Evolutionary conservation across 2,797 vertebrate genomes (phyloP), one percentile per base, ranked within the genome.

Genomic region (Labroides dimidiatus): DNA sequence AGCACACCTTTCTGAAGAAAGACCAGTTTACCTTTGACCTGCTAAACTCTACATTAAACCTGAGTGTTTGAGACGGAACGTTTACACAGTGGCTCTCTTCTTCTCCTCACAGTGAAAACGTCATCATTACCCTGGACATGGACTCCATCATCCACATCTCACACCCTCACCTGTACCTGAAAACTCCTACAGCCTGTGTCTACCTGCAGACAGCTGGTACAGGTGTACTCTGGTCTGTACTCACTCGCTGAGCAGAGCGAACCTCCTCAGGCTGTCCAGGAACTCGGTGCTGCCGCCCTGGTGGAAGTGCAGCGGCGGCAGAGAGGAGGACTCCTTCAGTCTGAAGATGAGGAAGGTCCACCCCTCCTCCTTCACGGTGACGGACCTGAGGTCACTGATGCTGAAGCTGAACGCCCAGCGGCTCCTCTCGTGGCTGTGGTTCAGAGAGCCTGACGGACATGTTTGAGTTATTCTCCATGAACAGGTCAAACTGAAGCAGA

Each of bases 261-360:
- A 95, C 85, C 95, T 97, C 90, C 94, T 92, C 85, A 99, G 94
- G 83, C 89, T 92, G 78, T 97, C 95, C 89, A 98, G 93, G 80
- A 99, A 94, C 48, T 90, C 81, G 39, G 84, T 91, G 90, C 95
- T 96, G 72, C 97, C 96, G 61, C 97, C 96, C 64, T 94, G 96
- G 91, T 99, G 96, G 88, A 99, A 98, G 87, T 98, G 96, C 75
- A 99, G 93, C 56, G 95, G 86, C 42, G 97, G 96, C 64, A 96
- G 83, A 13, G 90, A 80, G 33, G 80, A 69, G 13, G 95, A 89
- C 81, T 97, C 96, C 84, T 95, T 97, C 80, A 98, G 91, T 81
- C 90, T 93, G 83, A 99, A 96, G 56, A 95, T 78, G 80, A 99
- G 87, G 65, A 96, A 95, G 41, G 95, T 95, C 96, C 97, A 98